Percentiles rank a stretch among this genome's conserved stretches.
These are phyloP conservation scores for Ispidina lecontei DNA, from an alignment of 2,797 vertebrate genomes.

Conservation along the genomic window DNA sequence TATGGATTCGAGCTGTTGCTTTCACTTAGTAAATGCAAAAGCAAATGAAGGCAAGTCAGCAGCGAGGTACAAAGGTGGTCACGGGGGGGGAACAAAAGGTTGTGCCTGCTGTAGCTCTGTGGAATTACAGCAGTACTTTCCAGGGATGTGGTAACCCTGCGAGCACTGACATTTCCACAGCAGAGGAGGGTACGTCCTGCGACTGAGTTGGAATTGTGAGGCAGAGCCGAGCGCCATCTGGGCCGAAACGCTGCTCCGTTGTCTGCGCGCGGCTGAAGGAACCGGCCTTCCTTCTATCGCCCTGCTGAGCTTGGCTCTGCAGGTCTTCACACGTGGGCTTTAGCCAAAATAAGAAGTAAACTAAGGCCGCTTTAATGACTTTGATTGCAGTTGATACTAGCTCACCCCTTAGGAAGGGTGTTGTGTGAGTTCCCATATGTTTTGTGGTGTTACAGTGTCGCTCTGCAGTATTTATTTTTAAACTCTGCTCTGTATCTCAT, in stretches of 20 bases:
- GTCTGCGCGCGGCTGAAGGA: neutral
- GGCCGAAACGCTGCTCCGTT: neutral
- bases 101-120: neutral
- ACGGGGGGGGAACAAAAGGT: neutral
- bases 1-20: neutral
- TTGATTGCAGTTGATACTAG: neutral
- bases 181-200: neutral
- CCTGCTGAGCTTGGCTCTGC: neutral
- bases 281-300: neutral
- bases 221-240: slow-evolving; percentile 1
- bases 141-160: neutral
- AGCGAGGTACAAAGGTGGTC: neutral
- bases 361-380: neutral
- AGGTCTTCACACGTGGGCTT: neutral
- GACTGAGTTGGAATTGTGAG: neutral
- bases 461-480: slow-evolving; percentile 28
- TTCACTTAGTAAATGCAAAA: neutral
- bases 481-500: neutral
- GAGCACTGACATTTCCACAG: neutral
- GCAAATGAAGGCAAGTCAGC: neutral
- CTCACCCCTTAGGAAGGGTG: neutral
- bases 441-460: slow-evolving; percentile 1
- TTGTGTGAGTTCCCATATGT: slow-evolving; percentile 33
- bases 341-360: slow-evolving; percentile 7
- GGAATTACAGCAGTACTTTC: neutral